Conservation (phyloP, 2,113 vertebrate genomes). For the Pachypanchax playfairii region DNA sequence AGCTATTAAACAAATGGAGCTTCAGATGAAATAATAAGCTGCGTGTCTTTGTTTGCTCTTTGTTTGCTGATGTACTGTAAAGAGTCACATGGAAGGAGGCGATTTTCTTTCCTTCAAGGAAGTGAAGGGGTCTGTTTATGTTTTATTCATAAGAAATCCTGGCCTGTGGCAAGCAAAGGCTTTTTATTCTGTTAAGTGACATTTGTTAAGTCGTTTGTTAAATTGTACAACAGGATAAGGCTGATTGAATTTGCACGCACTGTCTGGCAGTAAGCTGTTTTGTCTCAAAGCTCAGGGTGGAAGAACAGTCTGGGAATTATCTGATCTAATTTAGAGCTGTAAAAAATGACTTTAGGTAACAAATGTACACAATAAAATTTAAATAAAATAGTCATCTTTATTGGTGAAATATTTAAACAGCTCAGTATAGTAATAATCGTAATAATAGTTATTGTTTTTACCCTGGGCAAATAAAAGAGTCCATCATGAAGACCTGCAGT, state of each 20-base stretch:
- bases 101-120: constrained; percentile 23
- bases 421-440: too few relatives aligned
- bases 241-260: constrained; percentile 34
- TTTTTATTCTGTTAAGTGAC: constrained; percentile 56
- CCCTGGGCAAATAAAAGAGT: too few relatives aligned
- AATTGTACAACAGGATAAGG: constrained; percentile 57
- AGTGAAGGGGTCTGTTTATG: constrained; percentile 29
- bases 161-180: constrained; percentile 43
- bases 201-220: constrained; percentile 70
- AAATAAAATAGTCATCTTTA: too few relatives aligned
- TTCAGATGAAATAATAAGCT: constrained; percentile 36
- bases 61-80: constrained; percentile 3
- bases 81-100: constrained; percentile 25
- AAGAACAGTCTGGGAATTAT: not conserved
- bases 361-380: not conserved
- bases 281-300: not conserved
- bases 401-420: too few relatives aligned
- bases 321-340: not conserved
- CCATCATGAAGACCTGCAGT: too few relatives aligned
- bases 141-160: constrained; percentile 68
- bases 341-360: not conserved
- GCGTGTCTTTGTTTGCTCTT: constrained; percentile 30
- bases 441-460: too few relatives aligned
- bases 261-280: not conserved
- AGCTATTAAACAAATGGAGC: constrained; percentile 33